Percentiles rank a stretch among this genome's conserved stretches.
phyloP scores from a whole-genome alignment of 1,140 invertebrate genomes.

The Bactericera cockerelli region DNA sequence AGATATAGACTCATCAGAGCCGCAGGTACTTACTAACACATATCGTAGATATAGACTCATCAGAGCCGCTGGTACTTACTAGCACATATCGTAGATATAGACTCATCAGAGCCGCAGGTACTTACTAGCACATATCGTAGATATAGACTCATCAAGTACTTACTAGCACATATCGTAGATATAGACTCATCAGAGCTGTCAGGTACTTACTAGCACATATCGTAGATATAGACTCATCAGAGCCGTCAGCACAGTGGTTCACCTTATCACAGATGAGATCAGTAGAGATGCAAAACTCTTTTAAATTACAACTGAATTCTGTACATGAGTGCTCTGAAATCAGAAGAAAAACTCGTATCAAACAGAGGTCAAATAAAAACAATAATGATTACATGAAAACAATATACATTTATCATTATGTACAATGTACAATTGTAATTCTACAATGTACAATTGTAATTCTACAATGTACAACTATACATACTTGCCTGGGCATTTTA shows the following conservation, averaged over 20 bases:
- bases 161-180: conserved; percentile 63
- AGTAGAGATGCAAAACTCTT: conserved; percentile 75
- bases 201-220: conserved; percentile 63
- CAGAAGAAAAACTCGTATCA: conserved; percentile 22
- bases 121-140: too few relatives aligned
- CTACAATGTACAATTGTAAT: too few relatives aligned
- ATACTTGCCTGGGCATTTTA: too few relatives aligned
- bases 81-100: too few relatives aligned
- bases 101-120: too few relatives aligned
- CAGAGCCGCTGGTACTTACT: too few relatives aligned
- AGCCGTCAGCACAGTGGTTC: conserved; percentile 83
- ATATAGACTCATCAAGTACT: conserved; percentile 29
- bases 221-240: conserved; percentile 65
- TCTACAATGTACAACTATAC: too few relatives aligned
- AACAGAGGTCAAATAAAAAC: background rate
- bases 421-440: too few relatives aligned
- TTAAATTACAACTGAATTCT: conserved; percentile 68
- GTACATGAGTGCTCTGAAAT: conserved; percentile 68
- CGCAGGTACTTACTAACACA: too few relatives aligned
- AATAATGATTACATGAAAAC: background rate
- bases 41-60: too few relatives aligned
- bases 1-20: too few relatives aligned
- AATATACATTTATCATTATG: too few relatives aligned
- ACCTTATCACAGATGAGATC: conserved; percentile 78
- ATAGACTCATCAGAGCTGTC: conserved; percentile 81